A percentile compares a stretch with the other conserved stretches of the same genome.
Evolutionary conservation across 1,140 invertebrate species (phyloP).

Genomic region (Drosophila funebris): DNA sequence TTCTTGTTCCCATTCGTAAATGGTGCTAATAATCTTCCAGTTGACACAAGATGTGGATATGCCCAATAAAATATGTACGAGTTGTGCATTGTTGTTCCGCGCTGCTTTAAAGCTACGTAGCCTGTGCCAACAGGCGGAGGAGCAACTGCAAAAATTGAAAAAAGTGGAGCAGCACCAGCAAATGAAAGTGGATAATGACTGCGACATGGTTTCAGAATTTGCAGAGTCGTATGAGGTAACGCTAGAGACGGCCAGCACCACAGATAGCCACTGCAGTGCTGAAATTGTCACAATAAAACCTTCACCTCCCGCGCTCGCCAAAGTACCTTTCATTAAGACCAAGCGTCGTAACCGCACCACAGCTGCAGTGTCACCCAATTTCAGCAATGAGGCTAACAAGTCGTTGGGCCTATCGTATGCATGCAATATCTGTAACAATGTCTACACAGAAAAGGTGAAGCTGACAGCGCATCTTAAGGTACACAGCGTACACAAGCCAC

Average conservation of each 20-base stretch:
- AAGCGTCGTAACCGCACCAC: neutral
- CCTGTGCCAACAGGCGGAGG: constrained; percentile 54
- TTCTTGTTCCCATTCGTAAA: neutral
- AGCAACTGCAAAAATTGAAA: constrained; percentile 23
- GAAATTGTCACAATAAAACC: constrained; percentile 37
- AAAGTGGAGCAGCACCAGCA: neutral
- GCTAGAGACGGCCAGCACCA: constrained; percentile 16
- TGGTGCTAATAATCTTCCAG: constrained; percentile 12
- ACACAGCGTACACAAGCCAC: constrained; percentile 65
- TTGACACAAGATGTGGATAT: constrained; percentile 25
- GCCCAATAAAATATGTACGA: constrained; percentile 60
- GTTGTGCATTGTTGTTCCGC: constrained; percentile 52
- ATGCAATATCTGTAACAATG: constrained; percentile 64
- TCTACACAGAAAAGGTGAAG: constrained; percentile 55
- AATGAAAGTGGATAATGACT: constrained; percentile 11
- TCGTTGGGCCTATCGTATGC: constrained; percentile 13
- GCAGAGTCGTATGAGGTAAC: constrained; percentile 33
- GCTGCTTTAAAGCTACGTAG: constrained; percentile 55
- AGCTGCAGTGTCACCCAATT: neutral
- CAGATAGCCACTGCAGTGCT: constrained; percentile 8
- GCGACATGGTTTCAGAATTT: constrained; percentile 22
- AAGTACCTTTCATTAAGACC: neutral
- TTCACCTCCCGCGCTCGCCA: neutral
- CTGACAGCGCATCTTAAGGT: constrained; percentile 62
- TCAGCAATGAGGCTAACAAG: neutral